These are phyloP conservation scores for Tanytarsus gracilentus DNA, from an alignment of 2,888 invertebrate genomes.

Conservation along the genomic window DNA sequence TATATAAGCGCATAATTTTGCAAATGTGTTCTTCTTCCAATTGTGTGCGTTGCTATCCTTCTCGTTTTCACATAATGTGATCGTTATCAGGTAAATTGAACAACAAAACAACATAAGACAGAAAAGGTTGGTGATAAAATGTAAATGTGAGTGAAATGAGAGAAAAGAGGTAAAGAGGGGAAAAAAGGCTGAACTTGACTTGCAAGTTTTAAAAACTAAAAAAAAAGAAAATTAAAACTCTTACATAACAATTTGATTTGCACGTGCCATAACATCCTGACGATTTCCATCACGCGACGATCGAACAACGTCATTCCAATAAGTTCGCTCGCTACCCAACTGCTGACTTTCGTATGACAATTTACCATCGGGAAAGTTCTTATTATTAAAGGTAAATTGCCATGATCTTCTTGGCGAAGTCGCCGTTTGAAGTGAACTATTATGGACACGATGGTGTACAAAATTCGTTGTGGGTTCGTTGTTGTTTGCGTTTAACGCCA, in stretches of 20 bases:
- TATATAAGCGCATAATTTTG: neutral
- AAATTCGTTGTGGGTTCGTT: constrained; percentile 28
- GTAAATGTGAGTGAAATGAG: no score
- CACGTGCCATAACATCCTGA: constrained; percentile 67
- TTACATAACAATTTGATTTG: constrained; percentile 83
- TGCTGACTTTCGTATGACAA: constrained; percentile 34
- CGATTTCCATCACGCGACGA: constrained; percentile 34
- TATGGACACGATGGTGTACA: constrained; percentile 30
- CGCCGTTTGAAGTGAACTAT: constrained; percentile 31
- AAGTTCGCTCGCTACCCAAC: constrained; percentile 33
- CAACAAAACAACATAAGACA: no score
- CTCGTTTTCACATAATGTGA: no score
- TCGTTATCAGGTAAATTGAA: no score
- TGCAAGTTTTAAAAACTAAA: constrained; percentile 4
- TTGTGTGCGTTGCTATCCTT: no score
- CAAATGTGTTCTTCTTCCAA: no score
- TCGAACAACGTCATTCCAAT: constrained; percentile 32
- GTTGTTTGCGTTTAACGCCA: constrained; percentile 19
- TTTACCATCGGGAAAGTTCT: constrained; percentile 36
- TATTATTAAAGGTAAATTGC: constrained; percentile 36
- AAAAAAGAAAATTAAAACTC: constrained; percentile 38
- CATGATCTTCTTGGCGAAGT: constrained; percentile 34
- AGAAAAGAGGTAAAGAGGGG: no score
- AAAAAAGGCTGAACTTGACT: no score
- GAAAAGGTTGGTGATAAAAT: no score